phyloP scores from a whole-genome alignment of 2,797 vertebrate genomes.

The Siniperca undulata region DNA sequence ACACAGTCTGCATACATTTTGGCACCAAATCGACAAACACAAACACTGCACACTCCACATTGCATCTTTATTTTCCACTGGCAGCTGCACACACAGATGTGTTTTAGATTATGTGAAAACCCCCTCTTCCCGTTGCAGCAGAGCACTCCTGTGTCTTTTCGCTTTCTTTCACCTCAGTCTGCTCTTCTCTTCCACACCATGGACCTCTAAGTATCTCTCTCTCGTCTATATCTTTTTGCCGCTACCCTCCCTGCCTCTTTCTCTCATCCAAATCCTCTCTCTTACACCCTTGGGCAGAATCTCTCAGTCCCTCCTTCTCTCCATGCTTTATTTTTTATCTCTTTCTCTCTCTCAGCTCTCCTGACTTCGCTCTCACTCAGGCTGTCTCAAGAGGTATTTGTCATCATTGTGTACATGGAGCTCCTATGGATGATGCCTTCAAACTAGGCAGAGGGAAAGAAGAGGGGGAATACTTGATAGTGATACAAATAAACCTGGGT shows the following conservation, averaged over 20 bases:
- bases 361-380: conserved; percentile 45
- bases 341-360: conserved; percentile 26
- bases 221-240: conserved; percentile 28
- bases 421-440: conserved; percentile 47
- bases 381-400: conserved; percentile 65
- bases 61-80: conserved; percentile 41
- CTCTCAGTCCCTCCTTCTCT: conserved; percentile 35
- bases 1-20: conserved; percentile 33
- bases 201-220: conserved; percentile 18
- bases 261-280: conserved; percentile 60
- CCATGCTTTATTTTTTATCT: conserved; percentile 27
- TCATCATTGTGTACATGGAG: conserved; percentile 43
- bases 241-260: conserved; percentile 42
- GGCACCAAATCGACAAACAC: conserved; percentile 36
- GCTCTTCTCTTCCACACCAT: conserved; percentile 28
- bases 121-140: conserved; percentile 44
- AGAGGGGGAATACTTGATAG: conserved; percentile 6
- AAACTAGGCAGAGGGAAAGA: conserved; percentile 24
- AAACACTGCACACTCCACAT: conserved; percentile 30
- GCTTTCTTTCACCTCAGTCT: conserved; percentile 45
- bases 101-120: conserved; percentile 58
- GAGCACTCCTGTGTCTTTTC: conserved; percentile 38
- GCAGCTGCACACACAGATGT: conserved; percentile 67
- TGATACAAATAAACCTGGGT: conserved; percentile 37
- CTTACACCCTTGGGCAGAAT: conserved; percentile 32